phyloP scores from a whole-genome alignment of 2,888 invertebrate genomes.

The Fragum sueziense region DNA sequence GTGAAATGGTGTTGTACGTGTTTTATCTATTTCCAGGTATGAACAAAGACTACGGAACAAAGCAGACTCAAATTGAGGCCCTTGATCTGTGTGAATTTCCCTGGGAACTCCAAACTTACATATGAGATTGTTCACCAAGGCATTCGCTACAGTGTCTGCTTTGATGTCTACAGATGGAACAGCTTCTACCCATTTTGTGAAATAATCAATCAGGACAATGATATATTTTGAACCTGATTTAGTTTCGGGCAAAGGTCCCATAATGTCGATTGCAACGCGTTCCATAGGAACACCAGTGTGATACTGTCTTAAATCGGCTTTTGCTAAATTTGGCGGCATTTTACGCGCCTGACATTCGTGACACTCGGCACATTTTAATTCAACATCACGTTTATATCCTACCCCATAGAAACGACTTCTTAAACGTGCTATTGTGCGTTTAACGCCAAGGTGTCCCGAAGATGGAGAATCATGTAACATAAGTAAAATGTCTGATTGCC shows the following conservation, averaged over 20 bases:
- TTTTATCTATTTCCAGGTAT: constrained; percentile 10
- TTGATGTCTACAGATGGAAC: not conserved
- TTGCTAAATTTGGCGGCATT: constrained; percentile 26
- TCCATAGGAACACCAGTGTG: too few species aligned
- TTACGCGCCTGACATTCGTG: constrained; percentile 17
- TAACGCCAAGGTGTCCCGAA: constrained; percentile 38
- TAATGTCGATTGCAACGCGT: not conserved
- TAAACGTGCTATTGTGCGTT: not conserved
- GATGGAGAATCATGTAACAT: constrained; percentile 11
- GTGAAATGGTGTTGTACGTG: not conserved
- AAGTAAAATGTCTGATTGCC: not conserved
- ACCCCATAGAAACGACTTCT: constrained; percentile 21
- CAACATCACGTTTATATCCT: constrained; percentile 23
- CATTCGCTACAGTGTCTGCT: not conserved
- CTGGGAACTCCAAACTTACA: constrained; percentile 1
- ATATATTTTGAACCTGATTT: not conserved
- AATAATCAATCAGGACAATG: not conserved
- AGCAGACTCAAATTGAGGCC: constrained; percentile 6
- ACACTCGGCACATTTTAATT: too few species aligned
- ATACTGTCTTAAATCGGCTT: too few species aligned
- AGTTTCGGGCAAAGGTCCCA: not conserved
- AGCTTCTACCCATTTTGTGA: constrained; percentile 9
- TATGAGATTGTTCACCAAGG: not conserved
- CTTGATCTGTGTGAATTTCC: constrained; percentile 16
- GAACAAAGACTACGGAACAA: not conserved